Evolutionary conservation across 2,888 invertebrate genomes (phyloP), one percentile per base, ranked within the genome.

Genomic region (Meiosimyza platycephala): DNA sequence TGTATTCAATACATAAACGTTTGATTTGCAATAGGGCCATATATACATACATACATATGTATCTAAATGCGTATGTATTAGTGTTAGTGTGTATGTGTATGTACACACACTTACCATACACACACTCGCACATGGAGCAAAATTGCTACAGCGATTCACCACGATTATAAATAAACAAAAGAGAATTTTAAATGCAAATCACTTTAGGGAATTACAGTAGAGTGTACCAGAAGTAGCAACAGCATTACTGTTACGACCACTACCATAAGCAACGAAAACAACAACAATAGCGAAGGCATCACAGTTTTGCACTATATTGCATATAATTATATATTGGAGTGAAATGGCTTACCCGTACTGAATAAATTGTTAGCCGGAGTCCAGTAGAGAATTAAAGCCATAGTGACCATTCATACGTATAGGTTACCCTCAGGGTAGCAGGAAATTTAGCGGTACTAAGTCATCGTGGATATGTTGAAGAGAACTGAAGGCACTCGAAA

Each of bases 101-200:
- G 54, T 15, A 2, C 1, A 28, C 28, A 22, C 13, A 57, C 12
- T 22, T n/a, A n/a, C n/a, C n/a, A n/a, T 15, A 2, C 1, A 28
- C 28, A 22, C 13, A 57, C 12, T 22, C 18, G 5, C 3, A 18
- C 13, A 18, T n/a, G 18, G 13, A 57, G 16, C 18, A 12, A 57
- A 28, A 57, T 28, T 12, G 28, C 57, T 6, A 12, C 65, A 12
- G 12, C 22, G 18, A 12, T 22, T 12, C 22, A 51, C 50, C 48
- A 51, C 22, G 51, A 13, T 22, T 22, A 60, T 33, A 33, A 13
- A n/a, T 28, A 33, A n/a, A 40, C 48, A 65, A 51, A 67, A 67
- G 47, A 52, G 66, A 67, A 67, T 67, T 67, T 67, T 55, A 40
- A 67, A 67, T 67, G 54, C 66, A 67, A 67, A 67, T 67, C 66